Percentiles rank a stretch among this genome's conserved stretches.
Conservation (phyloP, 2,113 vertebrate genomes). For the Marcusenius ussheri region DNA sequence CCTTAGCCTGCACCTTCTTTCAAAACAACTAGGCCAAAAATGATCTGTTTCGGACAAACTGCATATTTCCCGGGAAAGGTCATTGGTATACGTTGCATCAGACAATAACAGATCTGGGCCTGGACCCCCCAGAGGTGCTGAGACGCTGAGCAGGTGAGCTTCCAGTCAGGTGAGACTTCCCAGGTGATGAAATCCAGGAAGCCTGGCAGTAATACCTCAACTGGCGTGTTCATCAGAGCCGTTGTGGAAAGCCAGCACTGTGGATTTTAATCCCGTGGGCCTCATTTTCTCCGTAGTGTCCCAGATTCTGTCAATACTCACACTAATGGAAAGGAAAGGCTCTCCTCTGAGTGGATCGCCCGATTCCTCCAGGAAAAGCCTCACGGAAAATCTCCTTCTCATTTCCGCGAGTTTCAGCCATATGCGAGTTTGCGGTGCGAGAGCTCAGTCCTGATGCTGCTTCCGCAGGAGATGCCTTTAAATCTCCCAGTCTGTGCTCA, state of each 20-base stretch:
- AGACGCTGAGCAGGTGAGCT: neutral
- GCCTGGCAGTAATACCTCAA: neutral
- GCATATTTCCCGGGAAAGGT: neutral
- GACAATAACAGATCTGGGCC: neutral
- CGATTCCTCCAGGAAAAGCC: neutral
- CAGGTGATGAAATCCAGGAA: conserved; percentile 11
- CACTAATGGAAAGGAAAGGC: neutral
- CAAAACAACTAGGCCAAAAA: conserved; percentile 45
- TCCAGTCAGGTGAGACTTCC: conserved; percentile 1
- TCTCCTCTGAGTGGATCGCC: neutral
- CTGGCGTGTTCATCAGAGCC: neutral
- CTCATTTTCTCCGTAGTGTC: conserved; percentile 6
- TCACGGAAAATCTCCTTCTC: neutral
- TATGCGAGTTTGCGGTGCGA: neutral
- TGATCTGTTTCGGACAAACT: conserved; percentile 37
- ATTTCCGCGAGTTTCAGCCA: neutral
- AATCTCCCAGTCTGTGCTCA: neutral
- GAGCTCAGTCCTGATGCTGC: neutral
- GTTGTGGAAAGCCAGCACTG: neutral
- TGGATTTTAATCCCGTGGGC: neutral
- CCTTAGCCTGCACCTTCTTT: conserved; percentile 42
- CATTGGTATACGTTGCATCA: neutral
- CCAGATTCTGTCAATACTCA: conserved; percentile 3
- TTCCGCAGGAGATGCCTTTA: neutral
- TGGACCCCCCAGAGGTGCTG: neutral